A percentile compares a stretch with the other conserved stretches of the same genome.
These are phyloP conservation scores for Perizoma affinitatum DNA, from an alignment of 2,888 invertebrate species.

Conservation along the genomic window DNA sequence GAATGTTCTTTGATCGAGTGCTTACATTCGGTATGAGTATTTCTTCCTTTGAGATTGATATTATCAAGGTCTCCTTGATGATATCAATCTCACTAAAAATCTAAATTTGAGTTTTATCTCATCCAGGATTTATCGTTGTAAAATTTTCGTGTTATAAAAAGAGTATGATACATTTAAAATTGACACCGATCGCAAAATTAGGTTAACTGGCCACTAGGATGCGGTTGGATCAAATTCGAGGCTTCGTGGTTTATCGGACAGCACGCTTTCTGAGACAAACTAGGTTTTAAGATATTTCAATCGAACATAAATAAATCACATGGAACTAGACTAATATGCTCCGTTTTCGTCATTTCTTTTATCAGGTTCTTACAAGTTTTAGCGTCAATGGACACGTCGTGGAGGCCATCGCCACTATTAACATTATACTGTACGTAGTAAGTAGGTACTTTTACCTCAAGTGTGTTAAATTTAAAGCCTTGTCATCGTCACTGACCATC, in stretches of 20 bases:
- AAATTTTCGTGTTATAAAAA: conserved; percentile 9
- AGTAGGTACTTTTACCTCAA: no score
- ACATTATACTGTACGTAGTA: no score
- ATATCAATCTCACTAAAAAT: no score
- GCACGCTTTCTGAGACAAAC: conserved; percentile 55
- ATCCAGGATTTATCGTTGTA: conserved; percentile 42
- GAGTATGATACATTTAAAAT: conserved; percentile 5
- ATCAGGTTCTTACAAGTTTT: no score
- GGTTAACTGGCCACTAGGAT: conserved; percentile 67
- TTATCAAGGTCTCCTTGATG: conserved; percentile 24
- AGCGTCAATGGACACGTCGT: no score
- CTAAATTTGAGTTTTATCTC: conserved; percentile 36
- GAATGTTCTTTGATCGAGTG: no score
- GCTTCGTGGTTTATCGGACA: conserved; percentile 62
- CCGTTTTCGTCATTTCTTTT: background rate
- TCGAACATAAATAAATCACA: background rate
- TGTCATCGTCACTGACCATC: conserved; percentile 23
- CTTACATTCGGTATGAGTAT: no score
- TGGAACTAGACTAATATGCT: background rate
- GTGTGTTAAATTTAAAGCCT: background rate
- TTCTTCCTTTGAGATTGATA: background rate
- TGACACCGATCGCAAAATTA: conserved; percentile 48
- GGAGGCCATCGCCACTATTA: no score
- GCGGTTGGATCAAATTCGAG: conserved; percentile 79
- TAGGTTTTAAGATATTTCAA: background rate